Conservation (phyloP, 2,113 vertebrate species). For the Dolichotis patagonum region DNA sequence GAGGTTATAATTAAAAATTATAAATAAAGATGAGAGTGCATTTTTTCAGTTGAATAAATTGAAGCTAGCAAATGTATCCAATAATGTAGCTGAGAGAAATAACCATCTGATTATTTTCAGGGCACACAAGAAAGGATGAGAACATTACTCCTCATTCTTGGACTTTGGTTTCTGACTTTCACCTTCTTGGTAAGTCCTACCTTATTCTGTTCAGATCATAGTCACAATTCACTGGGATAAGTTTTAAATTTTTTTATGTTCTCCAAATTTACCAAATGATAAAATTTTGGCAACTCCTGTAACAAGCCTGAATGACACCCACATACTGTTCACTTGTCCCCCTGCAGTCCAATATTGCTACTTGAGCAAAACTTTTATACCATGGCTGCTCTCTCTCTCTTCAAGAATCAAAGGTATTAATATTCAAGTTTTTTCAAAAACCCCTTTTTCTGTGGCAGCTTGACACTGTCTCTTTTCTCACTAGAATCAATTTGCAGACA, state of each 20-base stretch:
- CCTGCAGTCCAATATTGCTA: not conserved
- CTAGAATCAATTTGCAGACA: not conserved
- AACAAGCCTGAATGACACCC: not conserved
- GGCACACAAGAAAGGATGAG: constrained; percentile 18
- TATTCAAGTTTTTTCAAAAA: not conserved
- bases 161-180: constrained; percentile 30
- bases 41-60: constrained; percentile 8
- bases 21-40: not conserved
- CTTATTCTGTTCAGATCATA: not conserved
- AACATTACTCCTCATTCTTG: not conserved
- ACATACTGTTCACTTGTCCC: not conserved
- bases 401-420: not conserved
- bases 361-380: not conserved
- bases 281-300: not conserved
- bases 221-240: not conserved
- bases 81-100: not conserved
- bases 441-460: not conserved
- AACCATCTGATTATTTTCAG: constrained; percentile 12
- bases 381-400: not conserved
- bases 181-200: not conserved
- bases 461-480: not conserved
- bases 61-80: not conserved
- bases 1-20: not conserved
- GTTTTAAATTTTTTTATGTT: not conserved
- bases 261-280: not conserved